These are phyloP conservation scores for Chironomus tepperi DNA, from an alignment of 1,140 invertebrate species.

Conservation along the genomic window DNA sequence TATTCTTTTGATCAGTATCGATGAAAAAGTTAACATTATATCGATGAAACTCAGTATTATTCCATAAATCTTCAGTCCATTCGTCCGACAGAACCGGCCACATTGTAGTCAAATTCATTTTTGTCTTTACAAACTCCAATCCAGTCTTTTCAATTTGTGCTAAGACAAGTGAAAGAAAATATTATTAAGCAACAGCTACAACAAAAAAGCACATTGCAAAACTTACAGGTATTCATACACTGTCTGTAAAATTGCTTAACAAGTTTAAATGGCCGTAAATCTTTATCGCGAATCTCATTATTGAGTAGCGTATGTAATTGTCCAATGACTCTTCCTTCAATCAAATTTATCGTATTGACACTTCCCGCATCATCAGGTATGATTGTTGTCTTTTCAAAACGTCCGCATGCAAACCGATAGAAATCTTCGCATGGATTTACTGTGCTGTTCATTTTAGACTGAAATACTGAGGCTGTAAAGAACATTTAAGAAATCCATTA, in stretches of 20 bases:
- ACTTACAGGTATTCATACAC: conserved; percentile 32
- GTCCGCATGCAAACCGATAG: conserved; percentile 25
- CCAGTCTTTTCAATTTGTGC: conserved; percentile 33
- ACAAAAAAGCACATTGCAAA: not conserved
- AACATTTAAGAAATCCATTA: not conserved
- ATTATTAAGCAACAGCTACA: not conserved
- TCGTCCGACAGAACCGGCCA: conserved; percentile 48
- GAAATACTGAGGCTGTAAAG: not conserved
- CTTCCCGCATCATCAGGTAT: conserved; percentile 43
- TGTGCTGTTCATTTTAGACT: not conserved
- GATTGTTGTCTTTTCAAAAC: conserved; percentile 42
- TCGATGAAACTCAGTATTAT: conserved; percentile 30
- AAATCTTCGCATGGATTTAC: conserved; percentile 44
- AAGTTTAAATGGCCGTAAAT: not conserved
- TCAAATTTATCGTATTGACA: conserved; percentile 7
- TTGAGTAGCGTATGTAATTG: not conserved
- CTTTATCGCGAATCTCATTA: not conserved
- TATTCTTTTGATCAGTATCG: conserved; percentile 44
- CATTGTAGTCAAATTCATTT: conserved; percentile 46
- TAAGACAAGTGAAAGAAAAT: conserved; percentile 16
- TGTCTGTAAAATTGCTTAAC: conserved; percentile 30
- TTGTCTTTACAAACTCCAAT: conserved; percentile 41
- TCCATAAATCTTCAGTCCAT: conserved; percentile 40
- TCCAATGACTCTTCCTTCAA: conserved; percentile 10
- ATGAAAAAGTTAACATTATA: conserved; percentile 41